phyloP scores from a whole-genome alignment of 2,888 invertebrate genomes.

The Monoplex corrugatus region DNA sequence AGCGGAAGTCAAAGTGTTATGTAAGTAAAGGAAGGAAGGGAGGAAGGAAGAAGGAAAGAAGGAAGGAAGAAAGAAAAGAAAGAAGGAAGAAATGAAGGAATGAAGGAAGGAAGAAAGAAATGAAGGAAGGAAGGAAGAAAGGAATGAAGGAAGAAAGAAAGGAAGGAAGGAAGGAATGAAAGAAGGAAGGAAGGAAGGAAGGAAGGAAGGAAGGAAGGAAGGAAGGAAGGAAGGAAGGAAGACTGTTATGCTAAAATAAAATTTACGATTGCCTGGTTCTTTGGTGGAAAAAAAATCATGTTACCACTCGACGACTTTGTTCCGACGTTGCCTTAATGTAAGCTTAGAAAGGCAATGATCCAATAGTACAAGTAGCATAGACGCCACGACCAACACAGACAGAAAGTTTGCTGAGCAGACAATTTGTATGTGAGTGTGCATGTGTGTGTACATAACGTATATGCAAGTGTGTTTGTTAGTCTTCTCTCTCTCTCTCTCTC shows the following conservation, averaged over 20 bases:
- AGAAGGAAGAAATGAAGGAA: background rate
- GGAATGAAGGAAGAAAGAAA: background rate
- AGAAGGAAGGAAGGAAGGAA: background rate
- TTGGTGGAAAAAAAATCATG: too few relatives aligned
- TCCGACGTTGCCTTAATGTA: too few relatives aligned
- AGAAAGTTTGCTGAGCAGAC: too few relatives aligned
- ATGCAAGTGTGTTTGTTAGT: too few relatives aligned
- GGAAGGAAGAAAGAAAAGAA: background rate
- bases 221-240: background rate
- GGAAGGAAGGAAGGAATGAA: background rate
- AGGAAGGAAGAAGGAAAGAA: background rate
- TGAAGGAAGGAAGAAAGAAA: background rate
- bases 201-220: background rate
- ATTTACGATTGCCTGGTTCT: too few relatives aligned
- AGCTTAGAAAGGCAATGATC: too few relatives aligned
- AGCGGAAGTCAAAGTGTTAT: background rate
- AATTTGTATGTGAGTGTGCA: background rate
- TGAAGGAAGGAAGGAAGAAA: background rate
- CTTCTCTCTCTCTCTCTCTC: constrained; percentile 1
- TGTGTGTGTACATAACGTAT: too few relatives aligned
- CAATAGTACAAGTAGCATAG: too few relatives aligned
- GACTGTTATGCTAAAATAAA: background rate
- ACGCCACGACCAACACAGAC: too few relatives aligned
- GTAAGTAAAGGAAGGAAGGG: background rate
- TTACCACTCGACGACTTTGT: too few relatives aligned